These are phyloP conservation scores for Agrochola litura DNA, from an alignment of 2,888 invertebrate species.

Conservation along the genomic window DNA sequence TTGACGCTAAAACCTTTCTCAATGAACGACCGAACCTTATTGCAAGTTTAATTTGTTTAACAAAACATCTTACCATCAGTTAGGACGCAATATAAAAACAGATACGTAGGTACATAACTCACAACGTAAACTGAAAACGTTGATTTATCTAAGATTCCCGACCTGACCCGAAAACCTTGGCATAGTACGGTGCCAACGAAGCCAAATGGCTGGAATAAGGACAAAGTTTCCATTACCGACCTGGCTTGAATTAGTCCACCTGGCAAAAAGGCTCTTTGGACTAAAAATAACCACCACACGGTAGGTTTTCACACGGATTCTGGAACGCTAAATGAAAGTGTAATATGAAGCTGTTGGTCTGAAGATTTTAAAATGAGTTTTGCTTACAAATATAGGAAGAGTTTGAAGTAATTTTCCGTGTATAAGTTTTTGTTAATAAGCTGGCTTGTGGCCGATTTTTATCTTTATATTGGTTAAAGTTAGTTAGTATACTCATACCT, in stretches of 20 bases:
- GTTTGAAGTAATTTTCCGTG: conserved; percentile 19
- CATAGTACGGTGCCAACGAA: conserved; percentile 39
- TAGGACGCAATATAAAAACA: conserved; percentile 13
- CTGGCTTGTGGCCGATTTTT: background rate
- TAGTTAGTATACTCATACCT: background rate
- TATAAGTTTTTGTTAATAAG: conserved; percentile 6
- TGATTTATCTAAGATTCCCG: conserved; percentile 51
- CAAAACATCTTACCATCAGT: conserved; percentile 7
- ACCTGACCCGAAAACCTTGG: conserved; percentile 61
- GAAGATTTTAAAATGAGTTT: conserved; percentile 44
- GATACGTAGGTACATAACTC: conserved; percentile 25
- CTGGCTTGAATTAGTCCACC: conserved; percentile 45
- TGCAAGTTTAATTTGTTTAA: background rate
- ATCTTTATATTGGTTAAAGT: background rate
- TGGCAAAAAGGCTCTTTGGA: conserved; percentile 38
- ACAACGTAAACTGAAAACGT: conserved; percentile 42
- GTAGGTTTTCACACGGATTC: conserved; percentile 23
- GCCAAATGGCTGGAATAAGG: conserved; percentile 50
- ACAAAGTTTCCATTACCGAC: conserved; percentile 57
- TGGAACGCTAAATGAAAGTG: conserved; percentile 34
- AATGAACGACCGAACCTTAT: background rate
- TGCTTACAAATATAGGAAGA: conserved; percentile 13
- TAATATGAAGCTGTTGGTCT: conserved; percentile 18
- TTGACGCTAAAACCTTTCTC: background rate
- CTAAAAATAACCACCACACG: conserved; percentile 37